Evolutionary conservation across 1,140 invertebrate species (phyloP), one percentile per base, ranked within the genome.

Genomic region (Argopecten irradians): DNA sequence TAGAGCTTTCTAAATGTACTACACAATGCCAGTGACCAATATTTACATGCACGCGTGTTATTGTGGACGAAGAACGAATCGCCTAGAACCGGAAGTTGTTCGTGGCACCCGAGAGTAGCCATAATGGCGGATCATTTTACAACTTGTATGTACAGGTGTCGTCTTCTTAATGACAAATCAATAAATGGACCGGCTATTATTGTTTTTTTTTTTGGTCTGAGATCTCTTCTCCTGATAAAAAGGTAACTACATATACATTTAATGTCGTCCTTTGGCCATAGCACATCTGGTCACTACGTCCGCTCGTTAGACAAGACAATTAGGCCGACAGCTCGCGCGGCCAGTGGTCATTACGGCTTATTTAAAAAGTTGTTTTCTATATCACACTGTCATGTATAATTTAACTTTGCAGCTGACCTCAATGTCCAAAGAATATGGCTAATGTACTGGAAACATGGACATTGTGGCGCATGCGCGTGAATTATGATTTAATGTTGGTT

Each of bases 301-400:
- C 55, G 55, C 55, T n/a, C 55, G 55, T 71, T 71, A 71, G 55
- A 71, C n/a, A 71, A 71, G n/a, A 71, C 55, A 71, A 71, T 71
- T 71, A 71, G 28, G 55, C 55, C 55, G 28, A 71, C 55, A 71
- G 55, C 55, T 71, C 55, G n/a, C 55, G 55, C 55, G 22, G 55
- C 16, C 28, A n/a, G n/a, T 8, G 22, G n/a, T 71, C 22, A 71
- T 71, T 71, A 71, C 22, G n/a, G 55, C 55, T 8, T 28, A 71
- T 71, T 71, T 71, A 71, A 71, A 71, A 71, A 16, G 55, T 71
- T 71, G n/a, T 16, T 71, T 3, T 71, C 55, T n/a, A 28, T 71
- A 71, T 71, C 55, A 71, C 22, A 8, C 55, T 5, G 55, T 28
- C 55, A 71, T 71, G 55, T 71, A 71, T 71, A 71, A 71, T 71